Evolutionary conservation across 2,888 invertebrate genomes (phyloP).

Genomic region (Helleia helle): DNA sequence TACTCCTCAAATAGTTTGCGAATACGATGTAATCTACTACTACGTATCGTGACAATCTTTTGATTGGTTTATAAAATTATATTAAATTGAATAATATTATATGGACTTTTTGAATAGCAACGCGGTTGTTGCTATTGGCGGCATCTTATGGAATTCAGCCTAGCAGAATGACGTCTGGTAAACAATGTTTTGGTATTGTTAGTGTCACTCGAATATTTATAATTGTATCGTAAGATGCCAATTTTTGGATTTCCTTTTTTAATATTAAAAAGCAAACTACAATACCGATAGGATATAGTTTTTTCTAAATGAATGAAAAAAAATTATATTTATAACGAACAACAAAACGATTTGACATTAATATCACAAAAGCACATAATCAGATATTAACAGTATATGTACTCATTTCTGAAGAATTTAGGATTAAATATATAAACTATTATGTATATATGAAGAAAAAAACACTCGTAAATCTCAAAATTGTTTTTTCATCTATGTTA

Average conservation of each 20-base stretch:
- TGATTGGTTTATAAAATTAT: slow-evolving; percentile 9
- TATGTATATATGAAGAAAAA: slow-evolving; percentile 51
- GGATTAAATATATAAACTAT: slow-evolving; percentile 27
- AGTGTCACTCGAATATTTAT: neutral
- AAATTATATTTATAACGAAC: too few relatives aligned
- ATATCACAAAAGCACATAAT: slow-evolving; percentile 7
- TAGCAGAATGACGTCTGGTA: neutral
- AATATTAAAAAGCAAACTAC: too few relatives aligned
- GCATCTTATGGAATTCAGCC: slow-evolving; percentile 6
- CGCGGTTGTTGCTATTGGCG: neutral
- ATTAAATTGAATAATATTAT: slow-evolving; percentile 9
- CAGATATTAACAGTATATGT: slow-evolving; percentile 3
- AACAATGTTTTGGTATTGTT: neutral
- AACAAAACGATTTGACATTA: neutral
- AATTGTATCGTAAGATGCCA: neutral
- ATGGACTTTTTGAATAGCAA: neutral
- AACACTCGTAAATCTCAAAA: slow-evolving; percentile 33
- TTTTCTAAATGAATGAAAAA: too few relatives aligned
- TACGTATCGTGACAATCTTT: neutral
- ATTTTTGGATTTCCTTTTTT: too few relatives aligned
- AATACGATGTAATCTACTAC: slow-evolving; percentile 16
- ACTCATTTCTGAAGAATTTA: slow-evolving; percentile 17
- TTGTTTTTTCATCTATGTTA: slow-evolving; percentile 37
- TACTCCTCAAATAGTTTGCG: slow-evolving; percentile 34
- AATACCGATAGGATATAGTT: neutral